Percentiles rank a stretch among this genome's conserved stretches.
These are phyloP conservation scores for Proteles cristata DNA, from an alignment of 2,113 vertebrate species.

Conservation along the genomic window DNA sequence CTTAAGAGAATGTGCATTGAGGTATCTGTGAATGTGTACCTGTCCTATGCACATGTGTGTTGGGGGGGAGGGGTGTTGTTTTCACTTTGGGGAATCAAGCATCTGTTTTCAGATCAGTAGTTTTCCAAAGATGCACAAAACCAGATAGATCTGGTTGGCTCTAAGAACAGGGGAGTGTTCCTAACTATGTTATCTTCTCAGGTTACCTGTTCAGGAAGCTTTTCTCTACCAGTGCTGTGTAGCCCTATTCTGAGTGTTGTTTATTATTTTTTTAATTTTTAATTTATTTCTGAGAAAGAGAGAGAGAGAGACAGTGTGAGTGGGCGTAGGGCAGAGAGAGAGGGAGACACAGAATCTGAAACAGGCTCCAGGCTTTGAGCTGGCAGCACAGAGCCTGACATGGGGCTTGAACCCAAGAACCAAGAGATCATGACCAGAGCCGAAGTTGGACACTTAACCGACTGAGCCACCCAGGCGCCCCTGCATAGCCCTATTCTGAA, in stretches of 20 bases:
- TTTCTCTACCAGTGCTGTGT: neutral
- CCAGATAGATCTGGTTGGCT: neutral
- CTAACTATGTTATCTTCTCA: neutral
- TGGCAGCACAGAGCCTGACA: too few relatives aligned
- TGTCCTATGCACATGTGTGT: neutral
- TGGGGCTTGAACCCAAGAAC: too few relatives aligned
- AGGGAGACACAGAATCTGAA: too few relatives aligned
- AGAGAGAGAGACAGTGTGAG: too few relatives aligned
- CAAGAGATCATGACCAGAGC: too few relatives aligned
- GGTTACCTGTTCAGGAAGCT: conserved; percentile 24
- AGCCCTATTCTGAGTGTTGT: too few relatives aligned
- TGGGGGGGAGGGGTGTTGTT: neutral
- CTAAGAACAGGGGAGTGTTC: neutral
- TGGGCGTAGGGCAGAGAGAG: too few relatives aligned
- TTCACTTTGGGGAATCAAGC: neutral
- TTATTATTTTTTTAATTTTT: too few relatives aligned
- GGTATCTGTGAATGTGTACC: neutral
- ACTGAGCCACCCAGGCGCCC: too few relatives aligned
- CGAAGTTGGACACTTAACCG: too few relatives aligned
- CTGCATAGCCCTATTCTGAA: neutral
- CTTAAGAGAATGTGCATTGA: neutral
- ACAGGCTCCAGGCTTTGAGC: too few relatives aligned
- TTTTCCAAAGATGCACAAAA: neutral
- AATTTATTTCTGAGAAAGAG: too few relatives aligned
- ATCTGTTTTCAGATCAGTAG: neutral